These are phyloP conservation scores for Brachylomia viminalis DNA, from an alignment of 2,888 invertebrate species.

Conservation along the genomic window DNA sequence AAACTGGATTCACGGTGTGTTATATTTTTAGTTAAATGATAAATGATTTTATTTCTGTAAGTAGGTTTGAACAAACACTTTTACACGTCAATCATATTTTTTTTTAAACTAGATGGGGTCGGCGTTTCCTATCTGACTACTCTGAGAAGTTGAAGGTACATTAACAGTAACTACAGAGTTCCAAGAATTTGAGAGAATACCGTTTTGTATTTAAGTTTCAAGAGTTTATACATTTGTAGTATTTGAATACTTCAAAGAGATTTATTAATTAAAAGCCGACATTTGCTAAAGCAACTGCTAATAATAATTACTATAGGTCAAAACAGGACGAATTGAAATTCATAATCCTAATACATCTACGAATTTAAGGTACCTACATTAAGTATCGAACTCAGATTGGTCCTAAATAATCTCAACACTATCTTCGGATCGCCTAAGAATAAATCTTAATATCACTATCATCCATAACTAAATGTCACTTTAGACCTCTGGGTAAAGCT, in stretches of 20 bases:
- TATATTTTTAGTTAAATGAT: conserved; percentile 19
- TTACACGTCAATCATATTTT: too few relatives aligned
- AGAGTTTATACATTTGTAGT: not conserved
- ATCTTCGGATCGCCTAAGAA: not conserved
- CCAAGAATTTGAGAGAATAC: conserved; percentile 6
- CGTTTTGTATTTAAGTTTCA: not conserved
- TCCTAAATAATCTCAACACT: not conserved
- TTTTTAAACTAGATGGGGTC: too few relatives aligned
- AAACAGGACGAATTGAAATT: not conserved
- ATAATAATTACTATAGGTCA: not conserved
- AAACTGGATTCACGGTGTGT: conserved; percentile 17
- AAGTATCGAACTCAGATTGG: not conserved
- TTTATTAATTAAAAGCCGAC: not conserved
- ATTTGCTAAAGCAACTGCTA: not conserved
- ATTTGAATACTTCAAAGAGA: not conserved
- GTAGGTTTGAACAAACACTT: too few relatives aligned
- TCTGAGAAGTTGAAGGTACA: not conserved
- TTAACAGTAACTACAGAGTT: conserved; percentile 19
- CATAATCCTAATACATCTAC: not conserved
- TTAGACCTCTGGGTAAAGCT: conserved; percentile 1
- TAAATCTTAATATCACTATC: not conserved
- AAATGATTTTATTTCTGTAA: too few relatives aligned
- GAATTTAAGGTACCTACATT: not conserved
- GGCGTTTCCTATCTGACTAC: too few relatives aligned
- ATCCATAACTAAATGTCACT: not conserved